phyloP scores from a whole-genome alignment of 2,797 vertebrate species.

The Anabas testudineus region DNA sequence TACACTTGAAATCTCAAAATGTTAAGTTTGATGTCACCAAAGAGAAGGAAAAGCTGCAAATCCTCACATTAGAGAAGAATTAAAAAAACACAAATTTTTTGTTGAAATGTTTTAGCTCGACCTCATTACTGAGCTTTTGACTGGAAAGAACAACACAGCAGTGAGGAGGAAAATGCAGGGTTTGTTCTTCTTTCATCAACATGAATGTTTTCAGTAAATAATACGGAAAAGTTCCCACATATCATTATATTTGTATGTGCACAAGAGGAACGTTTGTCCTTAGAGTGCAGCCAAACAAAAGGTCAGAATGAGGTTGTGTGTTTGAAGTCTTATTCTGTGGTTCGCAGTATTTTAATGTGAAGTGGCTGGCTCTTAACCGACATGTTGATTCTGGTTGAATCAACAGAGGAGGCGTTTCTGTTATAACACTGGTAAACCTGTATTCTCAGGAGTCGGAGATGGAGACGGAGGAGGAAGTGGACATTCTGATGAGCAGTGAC shows the following conservation, averaged over 20 bases:
- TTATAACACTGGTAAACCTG: neutral
- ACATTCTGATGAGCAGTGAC: slow-evolving; percentile 99
- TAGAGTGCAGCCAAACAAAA: neutral
- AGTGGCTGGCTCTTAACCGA: neutral
- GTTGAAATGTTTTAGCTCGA: neutral
- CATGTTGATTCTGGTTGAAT: no score
- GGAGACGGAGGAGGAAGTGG: slow-evolving; percentile 99
- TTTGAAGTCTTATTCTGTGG: neutral
- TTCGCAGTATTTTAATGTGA: neutral
- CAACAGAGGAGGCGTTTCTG: no score
- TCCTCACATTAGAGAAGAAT: no score
- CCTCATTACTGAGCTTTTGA: neutral
- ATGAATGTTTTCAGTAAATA: neutral
- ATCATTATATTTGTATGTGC: neutral
- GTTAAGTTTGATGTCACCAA: no score
- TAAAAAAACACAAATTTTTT: no score
- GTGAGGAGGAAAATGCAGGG: neutral
- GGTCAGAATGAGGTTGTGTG: neutral
- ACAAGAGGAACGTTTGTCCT: neutral
- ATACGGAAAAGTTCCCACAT: neutral
- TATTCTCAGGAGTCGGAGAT: slow-evolving; percentile 93
- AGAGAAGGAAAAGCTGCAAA: neutral
- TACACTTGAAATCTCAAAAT: neutral
- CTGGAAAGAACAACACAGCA: no score
- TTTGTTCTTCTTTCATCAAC: neutral